Percentiles rank a stretch among this genome's conserved stretches.
Evolutionary conservation across 2,113 vertebrate species (phyloP).

Genomic region (Chunga burmeisteri): DNA sequence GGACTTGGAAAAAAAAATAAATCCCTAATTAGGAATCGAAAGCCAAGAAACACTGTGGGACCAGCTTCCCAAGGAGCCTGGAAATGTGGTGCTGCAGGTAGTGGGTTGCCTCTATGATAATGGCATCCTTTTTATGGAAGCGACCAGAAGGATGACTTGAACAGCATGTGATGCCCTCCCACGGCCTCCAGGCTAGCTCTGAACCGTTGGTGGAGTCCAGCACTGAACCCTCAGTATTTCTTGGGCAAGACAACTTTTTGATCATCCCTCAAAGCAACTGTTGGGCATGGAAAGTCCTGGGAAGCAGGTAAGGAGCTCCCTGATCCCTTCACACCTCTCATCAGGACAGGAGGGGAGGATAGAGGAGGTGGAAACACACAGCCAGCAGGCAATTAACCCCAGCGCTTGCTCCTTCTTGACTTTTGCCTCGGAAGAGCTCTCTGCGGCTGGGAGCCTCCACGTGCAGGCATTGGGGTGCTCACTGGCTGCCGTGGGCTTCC

Average conservation of each 20-base stretch:
- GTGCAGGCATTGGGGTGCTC: not conserved
- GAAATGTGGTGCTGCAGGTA: not conserved
- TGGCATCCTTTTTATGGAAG: not conserved
- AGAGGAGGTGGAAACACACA: not conserved
- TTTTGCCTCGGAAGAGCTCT: not conserved
- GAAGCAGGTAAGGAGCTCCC: not conserved
- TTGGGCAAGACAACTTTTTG: not conserved
- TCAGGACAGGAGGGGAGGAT: not conserved
- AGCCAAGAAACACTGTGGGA: not conserved
- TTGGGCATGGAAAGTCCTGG: not conserved
- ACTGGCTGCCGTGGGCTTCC: accelerated
- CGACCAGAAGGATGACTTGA: not conserved
- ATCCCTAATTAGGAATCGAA: not conserved
- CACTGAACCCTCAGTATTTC: not conserved
- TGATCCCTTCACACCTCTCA: not conserved
- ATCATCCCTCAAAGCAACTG: accelerated
- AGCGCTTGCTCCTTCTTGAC: not conserved
- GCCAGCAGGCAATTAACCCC: not conserved
- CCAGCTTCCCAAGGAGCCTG: not conserved
- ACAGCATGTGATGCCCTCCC: not conserved
- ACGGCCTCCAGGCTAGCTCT: not conserved
- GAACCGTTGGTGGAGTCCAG: not conserved
- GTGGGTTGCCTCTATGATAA: not conserved
- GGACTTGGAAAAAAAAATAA: not conserved
- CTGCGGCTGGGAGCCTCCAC: accelerated